phyloP scores from a whole-genome alignment of 2,888 invertebrate genomes.

The Pimpla rufipes region DNA sequence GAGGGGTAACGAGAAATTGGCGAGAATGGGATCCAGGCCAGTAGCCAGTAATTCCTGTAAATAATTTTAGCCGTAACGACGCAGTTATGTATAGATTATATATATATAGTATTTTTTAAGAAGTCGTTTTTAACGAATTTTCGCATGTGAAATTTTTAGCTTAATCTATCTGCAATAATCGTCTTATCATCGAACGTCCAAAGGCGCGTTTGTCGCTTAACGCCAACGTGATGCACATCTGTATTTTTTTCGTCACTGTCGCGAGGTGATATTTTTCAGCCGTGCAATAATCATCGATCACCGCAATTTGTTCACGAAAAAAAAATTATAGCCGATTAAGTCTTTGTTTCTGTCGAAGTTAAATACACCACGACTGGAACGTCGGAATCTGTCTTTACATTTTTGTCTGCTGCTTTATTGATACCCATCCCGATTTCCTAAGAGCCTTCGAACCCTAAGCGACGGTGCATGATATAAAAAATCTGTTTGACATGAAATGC shows the following conservation, averaged over 20 bases:
- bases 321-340: constrained; percentile 42
- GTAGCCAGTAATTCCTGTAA: constrained; percentile 76
- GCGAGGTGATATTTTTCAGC: constrained; percentile 31
- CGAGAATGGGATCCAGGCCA: constrained; percentile 79
- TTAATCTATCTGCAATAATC: constrained; percentile 28
- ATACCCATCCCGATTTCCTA: not conserved
- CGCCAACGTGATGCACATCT: constrained; percentile 23
- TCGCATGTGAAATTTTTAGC: constrained; percentile 32
- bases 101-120: not conserved
- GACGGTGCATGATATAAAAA: not conserved
- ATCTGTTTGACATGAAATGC: no score
- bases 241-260: constrained; percentile 28
- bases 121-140: constrained; percentile 39
- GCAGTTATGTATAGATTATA: constrained; percentile 37
- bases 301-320: constrained; percentile 38
- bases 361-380: constrained; percentile 37
- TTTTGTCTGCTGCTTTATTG: not conserved
- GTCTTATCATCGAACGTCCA: constrained; percentile 38
- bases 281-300: constrained; percentile 47
- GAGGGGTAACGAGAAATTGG: constrained; percentile 60
- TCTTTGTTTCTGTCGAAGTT: constrained; percentile 35
- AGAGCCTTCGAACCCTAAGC: not conserved
- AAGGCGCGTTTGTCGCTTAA: constrained; percentile 11
- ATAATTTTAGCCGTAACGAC: constrained; percentile 65
- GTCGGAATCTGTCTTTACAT: constrained; percentile 14